Evolutionary conservation across 2,888 invertebrate genomes (phyloP), one percentile per base, ranked within the genome.

Genomic region (Melitaea athalia): DNA sequence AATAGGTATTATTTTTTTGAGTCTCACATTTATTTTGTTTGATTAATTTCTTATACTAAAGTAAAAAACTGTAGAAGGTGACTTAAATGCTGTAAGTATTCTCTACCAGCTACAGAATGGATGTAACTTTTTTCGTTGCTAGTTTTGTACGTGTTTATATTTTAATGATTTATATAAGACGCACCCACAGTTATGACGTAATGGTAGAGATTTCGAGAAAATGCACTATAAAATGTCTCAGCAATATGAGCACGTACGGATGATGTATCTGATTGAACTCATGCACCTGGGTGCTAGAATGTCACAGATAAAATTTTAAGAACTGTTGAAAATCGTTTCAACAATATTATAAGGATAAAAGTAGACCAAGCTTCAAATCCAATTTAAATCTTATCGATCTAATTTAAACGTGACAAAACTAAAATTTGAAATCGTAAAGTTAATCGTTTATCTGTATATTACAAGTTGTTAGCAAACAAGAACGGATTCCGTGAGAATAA

Each of bases 401-500:
- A 60, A 67, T 63, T 64, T 50, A 52, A 70, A 59, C 53, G 59
- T 68, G 63, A 66, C 67, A 68, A 68, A 68, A 49, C 33, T 66
- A 45, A 47, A 59, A 65, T 66, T 60, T 53, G 33, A 64, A 64
- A 65, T 61, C 63, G 72, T 70, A 67, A 70, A 69, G 78, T 79
- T 84, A 80, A 83, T 81, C 81, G 78, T 81, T 72, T 70, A 72
- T 72, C 72, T 80, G 83, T 84, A 81, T 84, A 85, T 88, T 85
- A 90, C 86, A 88, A 87, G 88, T 89, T 85, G 89, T 90, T 88
- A 83, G 83, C 85, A 81, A 85, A 84, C 82, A 74, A 75, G 79
- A 77, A 76, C 77, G 78, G 81, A 77, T 70, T 79, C 87, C 91
- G 91, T 91, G 92, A 91, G 91, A 92, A 91, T 88, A 81, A 86